Percentiles rank a stretch among this genome's conserved stretches.
phyloP scores from a whole-genome alignment of 2,797 vertebrate species.

The Manis javanica region DNA sequence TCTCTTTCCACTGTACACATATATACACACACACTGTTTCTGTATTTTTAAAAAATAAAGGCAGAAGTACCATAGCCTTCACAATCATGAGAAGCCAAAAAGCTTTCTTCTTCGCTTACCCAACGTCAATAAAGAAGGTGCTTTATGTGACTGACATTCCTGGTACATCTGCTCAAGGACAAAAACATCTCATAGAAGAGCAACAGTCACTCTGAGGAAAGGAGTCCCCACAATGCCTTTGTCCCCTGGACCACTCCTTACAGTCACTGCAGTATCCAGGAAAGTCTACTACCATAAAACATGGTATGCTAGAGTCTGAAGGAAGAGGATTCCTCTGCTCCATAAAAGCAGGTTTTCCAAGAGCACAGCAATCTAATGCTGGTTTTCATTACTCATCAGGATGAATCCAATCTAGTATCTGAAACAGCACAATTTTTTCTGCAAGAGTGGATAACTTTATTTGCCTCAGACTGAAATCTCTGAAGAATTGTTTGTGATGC shows the following conservation, averaged over 20 bases:
- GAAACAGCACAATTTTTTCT: neutral
- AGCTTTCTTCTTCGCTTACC: neutral
- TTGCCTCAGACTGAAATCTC: neutral
- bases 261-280: neutral
- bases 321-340: neutral
- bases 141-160: neutral
- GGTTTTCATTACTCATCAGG: neutral
- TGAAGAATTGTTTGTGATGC: slow-evolving; percentile 9
- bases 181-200: neutral
- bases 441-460: neutral
- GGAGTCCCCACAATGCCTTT: neutral
- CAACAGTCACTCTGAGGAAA: neutral
- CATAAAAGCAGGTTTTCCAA: slow-evolving; percentile 15
- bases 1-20: neutral
- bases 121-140: neutral
- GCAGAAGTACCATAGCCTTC: neutral
- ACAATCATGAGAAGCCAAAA: slow-evolving; percentile 23
- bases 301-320: neutral
- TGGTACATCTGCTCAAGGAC: neutral
- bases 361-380: neutral
- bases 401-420: slow-evolving; percentile 23
- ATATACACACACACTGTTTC: neutral
- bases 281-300: neutral
- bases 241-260: neutral
- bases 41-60: neutral